Conservation (phyloP, 2,113 vertebrate species). For the Butastur rufipennis region DNA sequence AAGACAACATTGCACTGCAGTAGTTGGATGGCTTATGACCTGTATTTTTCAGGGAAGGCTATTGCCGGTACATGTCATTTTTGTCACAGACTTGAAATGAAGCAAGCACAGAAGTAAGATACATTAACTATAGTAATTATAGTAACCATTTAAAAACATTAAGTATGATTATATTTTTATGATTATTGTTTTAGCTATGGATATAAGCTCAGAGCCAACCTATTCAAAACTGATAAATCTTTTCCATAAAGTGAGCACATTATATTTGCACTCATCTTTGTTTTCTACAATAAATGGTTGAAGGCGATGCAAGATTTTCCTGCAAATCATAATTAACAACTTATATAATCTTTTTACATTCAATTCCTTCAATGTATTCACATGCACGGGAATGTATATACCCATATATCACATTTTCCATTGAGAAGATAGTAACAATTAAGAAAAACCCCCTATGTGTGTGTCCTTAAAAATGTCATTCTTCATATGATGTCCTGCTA, state of each 20-base stretch:
- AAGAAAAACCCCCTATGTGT: neutral
- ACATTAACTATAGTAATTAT: conserved; percentile 59
- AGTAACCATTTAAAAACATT: conserved; percentile 49
- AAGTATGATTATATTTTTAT: neutral
- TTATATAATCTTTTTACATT: neutral
- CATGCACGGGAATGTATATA: neutral
- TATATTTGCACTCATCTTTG: neutral
- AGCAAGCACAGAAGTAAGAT: conserved; percentile 30
- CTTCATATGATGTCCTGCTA: neutral
- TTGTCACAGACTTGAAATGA: conserved; percentile 57
- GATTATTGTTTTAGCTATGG: neutral
- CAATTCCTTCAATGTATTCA: neutral
- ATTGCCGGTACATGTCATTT: conserved; percentile 28
- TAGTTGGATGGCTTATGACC: neutral
- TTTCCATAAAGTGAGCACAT: neutral
- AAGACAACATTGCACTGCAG: neutral
- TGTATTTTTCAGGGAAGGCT: conserved; percentile 40
- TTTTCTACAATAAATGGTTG: neutral
- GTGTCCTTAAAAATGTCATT: neutral
- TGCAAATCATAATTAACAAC: neutral
- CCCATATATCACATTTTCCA: neutral
- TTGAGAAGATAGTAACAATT: neutral
- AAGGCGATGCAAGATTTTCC: neutral
- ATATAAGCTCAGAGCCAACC: neutral
- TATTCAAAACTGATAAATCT: neutral